These are phyloP conservation scores for Danaus melanippus DNA, from an alignment of 1,140 invertebrate genomes.

Conservation along the genomic window DNA sequence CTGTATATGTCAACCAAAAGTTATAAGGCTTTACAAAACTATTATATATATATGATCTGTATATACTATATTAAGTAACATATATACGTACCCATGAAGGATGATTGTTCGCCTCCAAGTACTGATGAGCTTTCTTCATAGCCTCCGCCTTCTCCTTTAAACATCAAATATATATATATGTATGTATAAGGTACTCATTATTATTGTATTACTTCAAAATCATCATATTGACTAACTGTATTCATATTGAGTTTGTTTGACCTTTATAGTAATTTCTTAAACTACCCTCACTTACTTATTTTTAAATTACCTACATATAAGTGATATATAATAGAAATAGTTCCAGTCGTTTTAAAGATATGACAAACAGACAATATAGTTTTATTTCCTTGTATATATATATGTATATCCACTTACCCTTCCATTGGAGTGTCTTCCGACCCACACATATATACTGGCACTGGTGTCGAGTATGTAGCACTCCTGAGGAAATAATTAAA, in stretches of 20 bases:
- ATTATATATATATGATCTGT: not conserved
- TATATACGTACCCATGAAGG: conserved; percentile 81
- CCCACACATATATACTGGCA: conserved; percentile 90
- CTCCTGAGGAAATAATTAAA: conserved; percentile 71
- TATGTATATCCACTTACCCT: conserved; percentile 39
- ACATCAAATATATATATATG: conserved; percentile 16
- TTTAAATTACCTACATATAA: too few species aligned
- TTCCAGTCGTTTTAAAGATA: too few species aligned
- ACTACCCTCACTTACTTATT: too few species aligned
- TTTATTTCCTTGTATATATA: too few species aligned
- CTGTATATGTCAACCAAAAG: not conserved
- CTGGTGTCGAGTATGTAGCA: conserved; percentile 89
- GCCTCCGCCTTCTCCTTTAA: conserved; percentile 81
- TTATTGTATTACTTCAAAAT: too few species aligned
- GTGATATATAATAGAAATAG: too few species aligned
- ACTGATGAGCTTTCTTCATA: conserved; percentile 84
- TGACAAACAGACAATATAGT: too few species aligned
- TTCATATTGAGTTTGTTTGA: too few species aligned
- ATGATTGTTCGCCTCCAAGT: conserved; percentile 80
- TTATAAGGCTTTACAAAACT: not conserved
- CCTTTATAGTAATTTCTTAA: too few species aligned
- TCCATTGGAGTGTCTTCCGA: conserved; percentile 84
- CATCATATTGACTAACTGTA: too few species aligned
- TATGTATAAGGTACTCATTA: not conserved
- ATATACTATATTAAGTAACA: conserved; percentile 1